Evolutionary conservation across 2,888 invertebrate genomes (phyloP).

Genomic region (Acanthosoma haemorrhoidale): DNA sequence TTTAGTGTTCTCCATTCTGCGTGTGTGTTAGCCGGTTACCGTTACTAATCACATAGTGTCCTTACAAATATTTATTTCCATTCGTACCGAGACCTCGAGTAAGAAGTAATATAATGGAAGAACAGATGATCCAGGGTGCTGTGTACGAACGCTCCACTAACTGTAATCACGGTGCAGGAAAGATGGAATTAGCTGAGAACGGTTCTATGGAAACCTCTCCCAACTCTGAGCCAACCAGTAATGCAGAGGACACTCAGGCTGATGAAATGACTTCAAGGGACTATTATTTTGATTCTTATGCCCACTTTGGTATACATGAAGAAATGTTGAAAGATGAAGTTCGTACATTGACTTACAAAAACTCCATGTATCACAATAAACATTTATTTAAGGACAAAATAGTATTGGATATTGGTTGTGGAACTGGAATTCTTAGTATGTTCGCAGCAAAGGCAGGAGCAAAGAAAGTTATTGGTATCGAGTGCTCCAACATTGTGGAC

Average conservation of each 20-base stretch:
- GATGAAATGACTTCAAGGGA: constrained; percentile 99
- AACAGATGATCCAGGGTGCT: too few relatives aligned
- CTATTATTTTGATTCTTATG: constrained; percentile 99
- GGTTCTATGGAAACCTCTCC: constrained; percentile 15
- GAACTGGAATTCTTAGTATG: constrained; percentile 98
- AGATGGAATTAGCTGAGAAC: constrained; percentile 22
- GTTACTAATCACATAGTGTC: too few relatives aligned
- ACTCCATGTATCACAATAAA: constrained; percentile 99
- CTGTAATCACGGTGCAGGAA: constrained; percentile 18
- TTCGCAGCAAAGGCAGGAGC: constrained; percentile 99
- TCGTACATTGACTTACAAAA: constrained; percentile 93
- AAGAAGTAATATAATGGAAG: too few relatives aligned
- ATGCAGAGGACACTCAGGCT: constrained; percentile 53
- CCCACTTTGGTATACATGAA: constrained; percentile 99
- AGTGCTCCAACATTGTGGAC: constrained; percentile 97
- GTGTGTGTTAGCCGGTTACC: too few relatives aligned
- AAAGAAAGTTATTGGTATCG: constrained; percentile 88
- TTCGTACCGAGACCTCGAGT: too few relatives aligned
- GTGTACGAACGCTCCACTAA: too few relatives aligned
- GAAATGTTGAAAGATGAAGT: constrained; percentile 99
- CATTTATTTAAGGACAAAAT: constrained; percentile 86
- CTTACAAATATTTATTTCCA: too few relatives aligned
- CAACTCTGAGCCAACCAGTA: not conserved
- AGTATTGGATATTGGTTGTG: constrained; percentile 97
- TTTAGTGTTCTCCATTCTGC: too few relatives aligned